phyloP scores from a whole-genome alignment of 2,113 vertebrate genomes.

The Corythornis madagascariensis region DNA sequence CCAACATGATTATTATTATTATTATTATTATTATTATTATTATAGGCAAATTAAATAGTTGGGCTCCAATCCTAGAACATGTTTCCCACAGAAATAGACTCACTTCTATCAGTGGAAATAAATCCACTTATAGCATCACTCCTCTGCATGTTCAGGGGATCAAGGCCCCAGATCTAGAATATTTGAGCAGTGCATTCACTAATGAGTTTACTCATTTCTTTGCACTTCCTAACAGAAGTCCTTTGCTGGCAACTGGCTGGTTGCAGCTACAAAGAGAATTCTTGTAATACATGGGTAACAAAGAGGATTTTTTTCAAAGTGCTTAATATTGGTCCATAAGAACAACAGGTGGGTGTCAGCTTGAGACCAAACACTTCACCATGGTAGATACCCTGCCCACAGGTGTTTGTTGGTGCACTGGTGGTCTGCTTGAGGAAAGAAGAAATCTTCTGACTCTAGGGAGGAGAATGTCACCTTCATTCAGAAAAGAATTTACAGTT shows the following conservation, averaged over 20 bases:
- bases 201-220: neutral
- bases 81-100: neutral
- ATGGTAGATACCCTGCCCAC: neutral
- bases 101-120: neutral
- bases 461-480: slow-evolving; percentile 33
- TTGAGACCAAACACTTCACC: slow-evolving; percentile 49
- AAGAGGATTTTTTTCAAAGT: slow-evolving; percentile 27
- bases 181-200: neutral
- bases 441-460: neutral
- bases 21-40: neutral
- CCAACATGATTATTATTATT: too few species aligned
- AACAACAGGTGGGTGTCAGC: neutral
- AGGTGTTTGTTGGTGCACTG: neutral
- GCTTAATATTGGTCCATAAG: slow-evolving; percentile 28
- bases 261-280: neutral
- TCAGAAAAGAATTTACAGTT: slow-evolving; percentile 77
- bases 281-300: slow-evolving; percentile 7
- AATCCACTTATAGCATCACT: neutral
- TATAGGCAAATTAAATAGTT: slow-evolving; percentile 30
- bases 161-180: neutral
- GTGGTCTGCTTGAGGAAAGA: neutral
- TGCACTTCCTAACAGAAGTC: neutral
- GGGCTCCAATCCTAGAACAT: neutral
- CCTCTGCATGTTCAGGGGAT: neutral
- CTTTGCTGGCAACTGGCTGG: neutral